Evolutionary conservation across 2,888 invertebrate species (phyloP), one percentile per base, ranked within the genome.

Genomic region (Pedicia rivosa): DNA sequence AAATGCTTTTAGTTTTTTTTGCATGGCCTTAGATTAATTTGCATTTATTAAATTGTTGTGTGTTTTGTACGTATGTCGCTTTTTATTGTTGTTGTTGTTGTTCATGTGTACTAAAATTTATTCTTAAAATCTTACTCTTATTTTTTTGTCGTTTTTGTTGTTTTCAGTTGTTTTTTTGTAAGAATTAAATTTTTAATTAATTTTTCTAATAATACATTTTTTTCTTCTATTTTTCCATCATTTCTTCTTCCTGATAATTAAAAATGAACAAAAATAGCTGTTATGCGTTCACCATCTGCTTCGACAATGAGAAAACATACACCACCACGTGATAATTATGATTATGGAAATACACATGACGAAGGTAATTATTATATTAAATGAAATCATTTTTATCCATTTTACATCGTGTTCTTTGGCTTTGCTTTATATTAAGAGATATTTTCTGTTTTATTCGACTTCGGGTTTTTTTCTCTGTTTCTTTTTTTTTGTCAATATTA

Each of bases 321-420:
- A 28, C 54, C 56, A 44, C 53, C 58, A 41, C 50, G 47, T 43
- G 57, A 57, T 27, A 49, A 54, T 42, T 51, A 48, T 45, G 45
- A 41, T 38, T 37, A 37, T 25, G 37, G 32, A n/a, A 34, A 20
- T 28, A 12, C 33, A 28, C 46, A 50, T 40, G 54, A 52, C 41
- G 60, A 59, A 55, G 59, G 59, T 57, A 56, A 57, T 43, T 42
- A 14, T 24, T 25, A 12, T 3, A 9, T n/a, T 15, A 30, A 15
- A 13, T 8, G 3, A 13, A 25, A 25, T 30, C 9, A 4, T 13
- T 24, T 2, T 30, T 22, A 13, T 20, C 33, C n/a, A 16, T 16
- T 13, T 29, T 12, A 20, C 4, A 28, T 30, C 16, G 5, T 3
- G 15, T 29, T 22, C 8, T 36, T 14, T 15, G 10, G 22, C 10